Evolutionary conservation across 2,888 invertebrate species (phyloP), one percentile per base, ranked within the genome.

Genomic region (Oligia fasciuncula): DNA sequence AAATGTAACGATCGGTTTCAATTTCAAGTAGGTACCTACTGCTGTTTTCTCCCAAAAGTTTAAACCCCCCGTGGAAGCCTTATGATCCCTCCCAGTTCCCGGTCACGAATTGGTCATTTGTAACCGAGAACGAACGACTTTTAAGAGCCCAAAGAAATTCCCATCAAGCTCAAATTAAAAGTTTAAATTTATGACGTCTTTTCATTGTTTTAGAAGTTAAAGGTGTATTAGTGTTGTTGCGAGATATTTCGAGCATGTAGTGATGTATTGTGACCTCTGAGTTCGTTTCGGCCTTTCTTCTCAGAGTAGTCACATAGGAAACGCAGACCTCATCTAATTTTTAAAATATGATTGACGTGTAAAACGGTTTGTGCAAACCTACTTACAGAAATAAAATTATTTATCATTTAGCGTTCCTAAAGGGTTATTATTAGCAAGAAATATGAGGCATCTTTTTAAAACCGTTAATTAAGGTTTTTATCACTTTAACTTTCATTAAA

Each of bases 161-260:
- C 84, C 77, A 81, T 84, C 65, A 83, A 82, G 83, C 63, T 60
- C 57, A 86, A 84, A 84, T 84, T 84, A 82, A 86, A 82, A 77
- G 63, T 86, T 84, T 72, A 68, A 72, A 85, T 81, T 83, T 80
- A 80, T 73, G 60, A 49, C 17, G 46, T 40, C 9, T 54, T 83
- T 78, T 65, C 62, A 67, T 70, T 84, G 46, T 79, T 79, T 70
- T 60, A 67, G 57, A 35, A 66, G 43, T 35, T 54, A 17, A 11
- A n/a, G 14, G 17, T 60, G n/a, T 57, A 40, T 40, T 8, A 51
- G 23, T 8, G 23, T 51, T 23, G 51, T 17, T 17, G 40, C 6
- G 40, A n/a, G 40, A 40, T 1, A 40, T 60, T 17, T 40, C 1
- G 11, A 14, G 1, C 6, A 40, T 11, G 2, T 40, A 40, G 11